A percentile compares a stretch with the other conserved stretches of the same genome.
phyloP scores from a whole-genome alignment of 1,140 invertebrate genomes.

The Ceratosolen fusciceps region DNA sequence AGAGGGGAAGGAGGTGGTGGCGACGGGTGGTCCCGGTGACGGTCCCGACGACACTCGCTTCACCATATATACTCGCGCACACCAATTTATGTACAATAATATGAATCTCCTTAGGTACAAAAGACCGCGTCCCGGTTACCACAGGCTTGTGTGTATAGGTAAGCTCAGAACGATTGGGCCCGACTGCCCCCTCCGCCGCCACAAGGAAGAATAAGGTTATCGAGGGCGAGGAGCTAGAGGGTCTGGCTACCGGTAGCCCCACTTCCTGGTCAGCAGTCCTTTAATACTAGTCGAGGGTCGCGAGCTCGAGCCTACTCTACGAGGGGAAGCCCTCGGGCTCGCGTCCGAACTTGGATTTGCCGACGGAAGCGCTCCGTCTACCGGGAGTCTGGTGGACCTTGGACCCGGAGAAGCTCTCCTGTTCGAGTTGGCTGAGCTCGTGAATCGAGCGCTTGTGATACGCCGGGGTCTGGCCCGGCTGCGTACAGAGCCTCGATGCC shows the following conservation, averaged over 20 bases:
- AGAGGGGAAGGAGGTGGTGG: background rate
- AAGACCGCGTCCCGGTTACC: no score
- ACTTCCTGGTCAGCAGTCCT: background rate
- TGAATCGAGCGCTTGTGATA: conserved; percentile 48
- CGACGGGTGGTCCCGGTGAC: background rate
- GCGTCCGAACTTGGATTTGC: conserved; percentile 48
- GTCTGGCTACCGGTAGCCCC: background rate
- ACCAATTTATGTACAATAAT: no score
- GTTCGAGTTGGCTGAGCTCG: conserved; percentile 52
- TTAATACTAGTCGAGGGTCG: no score
- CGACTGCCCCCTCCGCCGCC: no score
- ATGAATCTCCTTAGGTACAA: no score
- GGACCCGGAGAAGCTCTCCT: conserved; percentile 44
- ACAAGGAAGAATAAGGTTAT: no score
- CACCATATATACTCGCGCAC: no score
- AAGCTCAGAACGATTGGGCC: no score
- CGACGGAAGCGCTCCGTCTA: conserved; percentile 46
- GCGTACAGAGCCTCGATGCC: background rate
- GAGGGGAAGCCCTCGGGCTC: conserved; percentile 32
- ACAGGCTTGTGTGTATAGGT: no score
- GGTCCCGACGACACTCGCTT: background rate
- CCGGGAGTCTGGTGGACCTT: conserved; percentile 50
- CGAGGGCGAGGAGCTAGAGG: background rate
- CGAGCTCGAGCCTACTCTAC: background rate
- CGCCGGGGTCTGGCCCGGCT: background rate